phyloP scores from a whole-genome alignment of 2,888 invertebrate genomes.

The Parochlus steinenii region DNA sequence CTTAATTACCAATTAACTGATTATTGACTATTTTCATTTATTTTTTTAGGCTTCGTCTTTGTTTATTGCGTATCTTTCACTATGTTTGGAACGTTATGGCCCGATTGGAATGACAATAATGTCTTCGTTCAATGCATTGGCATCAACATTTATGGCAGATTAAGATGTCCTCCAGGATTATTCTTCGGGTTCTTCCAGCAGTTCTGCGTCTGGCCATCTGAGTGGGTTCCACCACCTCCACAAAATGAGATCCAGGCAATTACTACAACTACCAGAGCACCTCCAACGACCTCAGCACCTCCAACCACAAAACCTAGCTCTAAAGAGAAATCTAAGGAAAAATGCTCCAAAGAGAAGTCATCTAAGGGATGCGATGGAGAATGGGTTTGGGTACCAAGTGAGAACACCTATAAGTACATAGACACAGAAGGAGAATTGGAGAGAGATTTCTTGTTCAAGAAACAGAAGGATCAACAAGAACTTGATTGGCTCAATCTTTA shows the following conservation, averaged over 20 bases:
- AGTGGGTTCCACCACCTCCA: constrained; percentile 1
- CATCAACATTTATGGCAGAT: background rate
- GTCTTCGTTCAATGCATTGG: constrained; percentile 22
- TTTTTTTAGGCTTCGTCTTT: background rate
- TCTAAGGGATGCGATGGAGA: too few species aligned
- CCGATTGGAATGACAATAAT: constrained; percentile 23
- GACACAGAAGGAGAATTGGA: too few species aligned
- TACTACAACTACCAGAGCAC: constrained; percentile 13
- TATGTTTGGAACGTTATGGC: constrained; percentile 29
- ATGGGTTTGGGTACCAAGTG: too few species aligned
- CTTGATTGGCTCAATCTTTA: too few species aligned
- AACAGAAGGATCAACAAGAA: too few species aligned
- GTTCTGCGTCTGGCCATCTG: background rate
- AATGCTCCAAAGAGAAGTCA: too few species aligned
- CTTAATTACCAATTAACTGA: too few species aligned
- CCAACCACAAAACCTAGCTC: background rate
- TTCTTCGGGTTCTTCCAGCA: background rate
- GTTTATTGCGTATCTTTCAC: too few species aligned
- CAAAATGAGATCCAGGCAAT: constrained; percentile 5
- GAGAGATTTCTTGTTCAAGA: too few species aligned
- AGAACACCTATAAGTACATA: too few species aligned
- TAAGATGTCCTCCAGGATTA: background rate
- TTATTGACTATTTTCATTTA: background rate
- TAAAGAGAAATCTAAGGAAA: background rate
- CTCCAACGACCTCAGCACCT: constrained; percentile 16